Percentiles rank a stretch among this genome's conserved stretches.
phyloP scores from a whole-genome alignment of 2,113 vertebrate genomes.

The Nymphicus hollandicus region DNA sequence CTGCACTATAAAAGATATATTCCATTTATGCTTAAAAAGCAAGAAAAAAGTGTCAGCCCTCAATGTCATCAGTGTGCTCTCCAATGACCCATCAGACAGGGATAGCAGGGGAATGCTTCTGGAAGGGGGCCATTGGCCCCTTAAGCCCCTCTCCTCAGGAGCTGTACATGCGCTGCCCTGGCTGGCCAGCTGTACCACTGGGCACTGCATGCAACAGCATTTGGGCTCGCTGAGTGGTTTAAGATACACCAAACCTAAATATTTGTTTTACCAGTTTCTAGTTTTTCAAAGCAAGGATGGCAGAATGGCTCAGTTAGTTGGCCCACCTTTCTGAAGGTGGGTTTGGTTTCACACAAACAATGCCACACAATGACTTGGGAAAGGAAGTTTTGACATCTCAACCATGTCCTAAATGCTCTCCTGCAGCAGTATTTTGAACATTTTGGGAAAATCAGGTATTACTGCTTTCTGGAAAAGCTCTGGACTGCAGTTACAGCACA shows the following conservation, averaged over 20 bases:
- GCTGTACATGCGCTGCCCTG: neutral
- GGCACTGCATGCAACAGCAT: neutral
- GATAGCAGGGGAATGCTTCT: too few relatives aligned
- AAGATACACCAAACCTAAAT: neutral
- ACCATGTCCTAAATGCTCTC: accelerated
- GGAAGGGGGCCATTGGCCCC: accelerated
- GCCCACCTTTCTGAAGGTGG: accelerated
- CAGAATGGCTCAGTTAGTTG: accelerated
- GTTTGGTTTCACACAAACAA: neutral
- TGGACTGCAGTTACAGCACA: neutral
- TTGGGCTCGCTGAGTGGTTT: neutral
- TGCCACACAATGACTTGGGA: too few relatives aligned
- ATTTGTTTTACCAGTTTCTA: neutral
- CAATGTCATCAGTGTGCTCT: neutral
- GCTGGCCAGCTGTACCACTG: accelerated
- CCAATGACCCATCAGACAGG: neutral
- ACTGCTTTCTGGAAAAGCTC: neutral
- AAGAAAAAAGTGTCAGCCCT: neutral
- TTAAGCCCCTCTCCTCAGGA: neutral
- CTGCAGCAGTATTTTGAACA: neutral
- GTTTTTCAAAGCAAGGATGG: neutral
- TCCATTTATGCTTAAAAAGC: neutral
- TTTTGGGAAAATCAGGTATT: neutral
- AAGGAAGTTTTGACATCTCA: neutral
- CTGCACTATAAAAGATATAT: neutral